Evolutionary conservation across 2,113 vertebrate genomes (phyloP), one percentile per base, ranked within the genome.

Genomic region (Furnarius figulus): DNA sequence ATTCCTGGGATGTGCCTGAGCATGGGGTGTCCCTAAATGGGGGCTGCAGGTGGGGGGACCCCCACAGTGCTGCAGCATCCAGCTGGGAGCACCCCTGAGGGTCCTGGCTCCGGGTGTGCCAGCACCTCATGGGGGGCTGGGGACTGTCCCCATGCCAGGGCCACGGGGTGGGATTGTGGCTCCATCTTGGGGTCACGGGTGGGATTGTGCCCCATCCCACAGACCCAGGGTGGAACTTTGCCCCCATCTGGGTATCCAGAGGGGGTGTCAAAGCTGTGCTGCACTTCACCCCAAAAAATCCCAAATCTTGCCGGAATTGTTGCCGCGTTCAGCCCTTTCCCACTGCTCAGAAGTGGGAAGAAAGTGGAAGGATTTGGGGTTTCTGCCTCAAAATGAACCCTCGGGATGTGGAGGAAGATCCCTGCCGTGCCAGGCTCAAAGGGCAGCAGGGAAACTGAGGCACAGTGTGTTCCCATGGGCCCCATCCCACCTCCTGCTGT

Each of bases 401-500:
- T 5, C 13, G 8, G 52, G 40, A 3, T 2, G 6, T 1, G 9
- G 20, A 30, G 23, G 12, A 20, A 20, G 46, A 42, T 39, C 66
- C 30, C 62, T 13, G 49, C 1, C 1, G 22, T 8, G 8, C 8
- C 5, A 8, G 35, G 66, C 16, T 42, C 2, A 0, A 62, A 18
- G 72, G 7, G 47, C 67, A 65, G 17, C 0, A 0, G 70, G 47
- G 31, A 75, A 92, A 88, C 52, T 14, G 77, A 94, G 91, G 88
- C 93, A 70, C 0, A 0, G 42, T 0, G 1, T 23, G 39, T 19
- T 39, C 44, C 28, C 35, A 2, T 8, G 2, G 1, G 14, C 46
- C 40, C 66, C 42, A 22, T 25, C n/a, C 22, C 8, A 0, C 27
- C 62, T 53, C 39, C 58, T 0, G 3, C 61, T 10, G 25, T 2